These are phyloP conservation scores for Molanna angustata DNA, from an alignment of 2,888 invertebrate genomes.

Conservation along the genomic window DNA sequence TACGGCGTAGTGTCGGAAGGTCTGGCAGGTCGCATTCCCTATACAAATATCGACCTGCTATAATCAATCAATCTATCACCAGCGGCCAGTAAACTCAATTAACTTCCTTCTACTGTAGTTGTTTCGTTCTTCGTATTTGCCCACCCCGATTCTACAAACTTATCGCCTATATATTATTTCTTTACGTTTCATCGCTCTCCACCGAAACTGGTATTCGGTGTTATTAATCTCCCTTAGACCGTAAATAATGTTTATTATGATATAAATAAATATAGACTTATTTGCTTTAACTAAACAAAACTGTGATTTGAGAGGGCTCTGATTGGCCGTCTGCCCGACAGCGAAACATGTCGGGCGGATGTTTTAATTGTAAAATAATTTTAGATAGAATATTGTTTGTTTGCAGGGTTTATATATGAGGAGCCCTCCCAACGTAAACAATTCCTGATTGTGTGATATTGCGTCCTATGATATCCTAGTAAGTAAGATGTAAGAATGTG, in stretches of 20 bases:
- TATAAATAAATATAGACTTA: conserved; percentile 26
- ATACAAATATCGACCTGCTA: conserved; percentile 32
- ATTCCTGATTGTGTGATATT: conserved; percentile 35
- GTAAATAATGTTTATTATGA: conserved; percentile 12
- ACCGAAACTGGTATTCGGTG: no score
- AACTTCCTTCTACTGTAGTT: no score
- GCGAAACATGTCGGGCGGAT: conserved; percentile 26
- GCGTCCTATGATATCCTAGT: conserved; percentile 34
- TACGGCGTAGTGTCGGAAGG: no score
- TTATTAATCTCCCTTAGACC: conserved; percentile 14
- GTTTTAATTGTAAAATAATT: conserved; percentile 32
- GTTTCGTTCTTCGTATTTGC: no score
- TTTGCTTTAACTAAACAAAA: conserved; percentile 38
- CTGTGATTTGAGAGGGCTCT: conserved; percentile 53
- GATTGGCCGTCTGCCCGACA: conserved; percentile 31
- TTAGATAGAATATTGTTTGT: conserved; percentile 33
- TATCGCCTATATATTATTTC: no score
- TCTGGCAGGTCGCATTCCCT: conserved; percentile 33
- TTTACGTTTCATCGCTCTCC: no score
- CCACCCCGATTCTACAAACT: no score
- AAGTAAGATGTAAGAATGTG: conserved; percentile 32
- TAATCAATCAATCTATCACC: background rate
- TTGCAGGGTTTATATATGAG: conserved; percentile 33
- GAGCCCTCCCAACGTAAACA: conserved; percentile 33
- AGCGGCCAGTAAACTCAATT: conserved; percentile 2